These are phyloP conservation scores for Pimephales promelas DNA, from an alignment of 2,113 vertebrate species.

Conservation along the genomic window DNA sequence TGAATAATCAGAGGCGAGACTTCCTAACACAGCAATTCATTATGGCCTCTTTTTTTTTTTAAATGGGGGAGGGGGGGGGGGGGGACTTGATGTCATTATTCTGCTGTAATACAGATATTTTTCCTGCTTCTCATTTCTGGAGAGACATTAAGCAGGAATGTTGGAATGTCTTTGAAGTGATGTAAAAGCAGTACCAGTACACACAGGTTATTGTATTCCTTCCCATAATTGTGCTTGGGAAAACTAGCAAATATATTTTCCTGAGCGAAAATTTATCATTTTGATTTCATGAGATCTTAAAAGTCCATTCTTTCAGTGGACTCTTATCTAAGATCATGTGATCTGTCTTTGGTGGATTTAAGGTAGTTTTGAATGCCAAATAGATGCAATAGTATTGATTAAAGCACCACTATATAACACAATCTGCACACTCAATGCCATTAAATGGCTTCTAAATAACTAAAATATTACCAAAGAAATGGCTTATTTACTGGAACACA, in stretches of 20 bases:
- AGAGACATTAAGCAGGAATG: not conserved
- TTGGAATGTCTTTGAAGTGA: not conserved
- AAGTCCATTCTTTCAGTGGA: not conserved
- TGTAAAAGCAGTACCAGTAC: not conserved
- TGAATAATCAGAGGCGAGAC: slow-evolving; percentile 37
- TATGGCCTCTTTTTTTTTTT: not conserved
- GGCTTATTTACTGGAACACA: not conserved
- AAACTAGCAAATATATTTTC: not conserved
- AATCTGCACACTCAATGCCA: not conserved
- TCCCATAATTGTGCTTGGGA: not conserved
- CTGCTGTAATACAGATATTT: not conserved
- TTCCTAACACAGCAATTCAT: not conserved
- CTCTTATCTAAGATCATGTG: not conserved
- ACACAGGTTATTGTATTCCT: not conserved
- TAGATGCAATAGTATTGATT: not conserved
- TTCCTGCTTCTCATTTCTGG: not conserved
- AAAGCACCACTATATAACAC: not conserved
- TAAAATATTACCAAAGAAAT: not conserved
- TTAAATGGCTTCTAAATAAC: not conserved
- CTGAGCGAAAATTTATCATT: not conserved
- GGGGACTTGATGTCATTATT: not conserved
- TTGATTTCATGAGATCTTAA: not conserved
- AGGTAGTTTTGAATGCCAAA: not conserved
- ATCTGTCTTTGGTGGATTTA: not conserved
- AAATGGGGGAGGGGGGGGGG: not conserved